phyloP scores from a whole-genome alignment of 2,888 invertebrate species.

The Xestia xanthographa region DNA sequence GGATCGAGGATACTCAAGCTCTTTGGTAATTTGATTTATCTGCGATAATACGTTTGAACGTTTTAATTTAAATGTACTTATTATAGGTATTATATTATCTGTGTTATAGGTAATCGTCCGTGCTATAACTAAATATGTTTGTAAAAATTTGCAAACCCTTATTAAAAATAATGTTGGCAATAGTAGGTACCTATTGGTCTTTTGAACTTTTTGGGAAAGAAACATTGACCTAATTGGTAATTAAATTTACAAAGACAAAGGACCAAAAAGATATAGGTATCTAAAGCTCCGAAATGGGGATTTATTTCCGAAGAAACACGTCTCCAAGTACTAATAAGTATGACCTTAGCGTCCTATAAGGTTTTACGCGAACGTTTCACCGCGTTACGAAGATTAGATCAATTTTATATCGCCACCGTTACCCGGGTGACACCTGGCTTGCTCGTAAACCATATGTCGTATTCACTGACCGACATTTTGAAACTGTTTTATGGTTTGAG shows the following conservation, averaged over 20 bases:
- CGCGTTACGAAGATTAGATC: constrained; percentile 67
- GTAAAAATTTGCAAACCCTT: background rate
- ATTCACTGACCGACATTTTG: constrained; percentile 76
- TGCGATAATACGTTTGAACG: background rate
- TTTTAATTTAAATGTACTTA: background rate
- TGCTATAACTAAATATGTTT: background rate
- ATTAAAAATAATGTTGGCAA: background rate
- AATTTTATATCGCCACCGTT: constrained; percentile 67
- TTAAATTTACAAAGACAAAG: background rate
- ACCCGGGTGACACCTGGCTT: constrained; percentile 62
- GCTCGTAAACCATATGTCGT: constrained; percentile 69
- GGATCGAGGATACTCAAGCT: constrained; percentile 2
- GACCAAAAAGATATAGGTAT: background rate
- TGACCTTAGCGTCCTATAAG: constrained; percentile 49
- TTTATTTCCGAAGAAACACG: constrained; percentile 40
- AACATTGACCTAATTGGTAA: background rate
- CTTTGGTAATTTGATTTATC: constrained; percentile 22
- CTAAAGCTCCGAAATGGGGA: background rate
- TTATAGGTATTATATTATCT: too few relatives aligned
- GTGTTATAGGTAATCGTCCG: background rate
- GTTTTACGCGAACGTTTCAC: constrained; percentile 63
- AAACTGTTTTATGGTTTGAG: constrained; percentile 67
- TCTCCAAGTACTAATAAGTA: constrained; percentile 53
- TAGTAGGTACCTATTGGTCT: background rate
- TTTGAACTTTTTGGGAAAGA: background rate